Percentiles rank a stretch among this genome's conserved stretches.
Conservation (phyloP, 2,113 vertebrate species). For the Catharus minimus region DNA sequence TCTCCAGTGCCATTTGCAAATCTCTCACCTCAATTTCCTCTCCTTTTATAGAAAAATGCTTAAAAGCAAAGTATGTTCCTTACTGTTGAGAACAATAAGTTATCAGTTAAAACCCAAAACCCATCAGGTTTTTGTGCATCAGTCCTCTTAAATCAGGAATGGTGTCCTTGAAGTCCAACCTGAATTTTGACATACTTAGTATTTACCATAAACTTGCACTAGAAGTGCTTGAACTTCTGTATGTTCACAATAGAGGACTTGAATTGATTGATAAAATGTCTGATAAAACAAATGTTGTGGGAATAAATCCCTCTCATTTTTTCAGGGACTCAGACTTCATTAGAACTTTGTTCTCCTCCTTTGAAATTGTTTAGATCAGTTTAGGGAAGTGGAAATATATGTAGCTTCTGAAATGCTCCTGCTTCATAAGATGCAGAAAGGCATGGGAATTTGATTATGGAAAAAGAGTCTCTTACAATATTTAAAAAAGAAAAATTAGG, state of each 20-base stretch:
- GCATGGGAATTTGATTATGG: neutral
- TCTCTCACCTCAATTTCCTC: neutral
- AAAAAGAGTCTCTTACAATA: neutral
- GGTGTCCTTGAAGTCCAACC: neutral
- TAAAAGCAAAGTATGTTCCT: neutral
- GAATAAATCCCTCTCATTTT: neutral
- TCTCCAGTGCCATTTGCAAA: neutral
- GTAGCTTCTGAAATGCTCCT: neutral
- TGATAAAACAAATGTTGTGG: neutral
- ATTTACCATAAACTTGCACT: neutral
- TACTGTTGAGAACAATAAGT: neutral
- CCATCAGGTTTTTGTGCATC: neutral
- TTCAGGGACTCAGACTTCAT: neutral
- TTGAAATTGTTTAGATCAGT: neutral
- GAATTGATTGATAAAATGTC: neutral
- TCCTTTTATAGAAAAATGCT: neutral
- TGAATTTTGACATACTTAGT: neutral
- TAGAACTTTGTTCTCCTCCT: neutral
- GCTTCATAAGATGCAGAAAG: neutral
- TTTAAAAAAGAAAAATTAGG: slow-evolving; percentile 15
- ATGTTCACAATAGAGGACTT: neutral
- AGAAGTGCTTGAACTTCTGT: neutral
- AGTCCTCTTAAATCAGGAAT: neutral
- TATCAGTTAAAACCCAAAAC: neutral
- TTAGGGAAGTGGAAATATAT: neutral